Evolutionary conservation across 2,797 vertebrate genomes (phyloP).

Genomic region (Cirrhinus molitorella): DNA sequence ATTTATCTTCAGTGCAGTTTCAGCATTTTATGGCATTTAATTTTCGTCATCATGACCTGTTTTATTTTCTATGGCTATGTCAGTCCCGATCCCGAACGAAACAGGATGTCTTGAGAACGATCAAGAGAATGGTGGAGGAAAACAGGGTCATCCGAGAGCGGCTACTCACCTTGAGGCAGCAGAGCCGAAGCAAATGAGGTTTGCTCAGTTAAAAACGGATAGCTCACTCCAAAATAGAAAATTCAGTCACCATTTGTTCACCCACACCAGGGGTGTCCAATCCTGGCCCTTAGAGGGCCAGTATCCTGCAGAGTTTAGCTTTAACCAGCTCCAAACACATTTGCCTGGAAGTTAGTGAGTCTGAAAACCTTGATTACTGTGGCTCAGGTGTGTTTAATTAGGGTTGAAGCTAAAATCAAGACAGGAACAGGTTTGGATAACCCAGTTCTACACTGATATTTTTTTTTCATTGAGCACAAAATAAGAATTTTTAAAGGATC

Average conservation of each 20-base stretch:
- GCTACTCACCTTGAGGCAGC: slow-evolving; percentile 69
- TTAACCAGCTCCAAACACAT: neutral
- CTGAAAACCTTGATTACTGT: neutral
- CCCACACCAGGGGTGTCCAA: neutral
- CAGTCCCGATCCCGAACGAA: slow-evolving; percentile 76
- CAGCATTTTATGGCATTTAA: neutral
- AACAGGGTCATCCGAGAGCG: slow-evolving; percentile 84
- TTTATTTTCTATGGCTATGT: slow-evolving; percentile 21
- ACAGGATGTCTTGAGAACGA: slow-evolving; percentile 81
- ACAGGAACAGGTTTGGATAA: neutral
- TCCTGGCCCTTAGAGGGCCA: neutral
- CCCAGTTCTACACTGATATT: neutral
- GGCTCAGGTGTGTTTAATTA: neutral
- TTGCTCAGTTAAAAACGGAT: neutral
- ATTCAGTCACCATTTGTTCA: neutral
- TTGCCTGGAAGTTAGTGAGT: neutral
- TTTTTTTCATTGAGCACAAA: neutral
- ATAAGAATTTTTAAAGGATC: neutral
- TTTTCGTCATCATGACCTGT: neutral
- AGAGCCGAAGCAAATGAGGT: slow-evolving; percentile 13
- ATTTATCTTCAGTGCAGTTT: neutral
- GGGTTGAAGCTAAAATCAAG: neutral
- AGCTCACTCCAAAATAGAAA: neutral
- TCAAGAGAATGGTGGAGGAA: slow-evolving; percentile 89
- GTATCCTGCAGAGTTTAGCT: neutral